Evolutionary conservation across 2,797 vertebrate genomes (phyloP).

Genomic region (Sphaeramia orbicularis): DNA sequence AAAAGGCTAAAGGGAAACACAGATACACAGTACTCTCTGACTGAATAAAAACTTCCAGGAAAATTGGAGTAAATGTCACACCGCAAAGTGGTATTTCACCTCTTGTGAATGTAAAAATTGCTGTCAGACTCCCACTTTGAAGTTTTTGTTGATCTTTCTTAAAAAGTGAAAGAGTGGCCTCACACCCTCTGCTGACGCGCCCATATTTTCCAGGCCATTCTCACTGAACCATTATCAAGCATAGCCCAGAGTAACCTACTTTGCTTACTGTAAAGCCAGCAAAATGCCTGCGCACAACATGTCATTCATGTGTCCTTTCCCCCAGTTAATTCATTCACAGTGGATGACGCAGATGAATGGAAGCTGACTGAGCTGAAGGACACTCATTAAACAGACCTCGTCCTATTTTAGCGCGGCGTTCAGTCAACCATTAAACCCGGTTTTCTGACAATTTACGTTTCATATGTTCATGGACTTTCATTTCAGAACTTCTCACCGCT

Average conservation of each 20-base stretch:
- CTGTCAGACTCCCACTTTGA: no score
- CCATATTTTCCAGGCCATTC: slow-evolving; percentile 34
- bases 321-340: slow-evolving; percentile 57
- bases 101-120: no score
- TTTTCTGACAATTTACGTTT: background rate
- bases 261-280: slow-evolving; percentile 33
- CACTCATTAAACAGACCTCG: slow-evolving; percentile 60
- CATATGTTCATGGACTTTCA: background rate
- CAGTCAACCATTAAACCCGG: slow-evolving; percentile 39
- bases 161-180: slow-evolving; percentile 8
- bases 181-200: slow-evolving; percentile 22
- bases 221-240: slow-evolving; percentile 50
- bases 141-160: no score
- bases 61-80: slow-evolving; percentile 15
- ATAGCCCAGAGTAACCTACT: slow-evolving; percentile 14
- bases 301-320: slow-evolving; percentile 31
- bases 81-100: background rate
- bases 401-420: slow-evolving; percentile 37
- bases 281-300: slow-evolving; percentile 16
- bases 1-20: background rate
- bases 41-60: background rate
- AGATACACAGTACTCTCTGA: slow-evolving; percentile 5
- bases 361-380: slow-evolving; percentile 26
- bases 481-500: no score
- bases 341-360: slow-evolving; percentile 54